Evolutionary conservation across 2,113 vertebrate genomes (phyloP), one percentile per base, ranked within the genome.

Genomic region (Myotis yumanensis): DNA sequence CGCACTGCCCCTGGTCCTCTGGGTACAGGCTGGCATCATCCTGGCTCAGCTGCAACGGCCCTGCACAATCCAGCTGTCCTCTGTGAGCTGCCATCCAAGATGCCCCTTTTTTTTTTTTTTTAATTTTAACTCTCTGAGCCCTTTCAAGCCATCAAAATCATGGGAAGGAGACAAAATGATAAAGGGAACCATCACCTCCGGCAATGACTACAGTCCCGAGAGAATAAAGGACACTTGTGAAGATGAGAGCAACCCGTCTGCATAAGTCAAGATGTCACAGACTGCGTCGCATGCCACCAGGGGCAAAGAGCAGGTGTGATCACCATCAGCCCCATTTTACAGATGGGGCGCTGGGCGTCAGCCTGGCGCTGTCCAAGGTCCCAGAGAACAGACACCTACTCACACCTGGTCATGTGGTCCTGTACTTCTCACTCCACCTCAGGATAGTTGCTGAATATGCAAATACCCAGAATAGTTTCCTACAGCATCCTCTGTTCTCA

Each of bases 401-500:
- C 17, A 79, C 59, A 43, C 48, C 52, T 37, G 35, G 18, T 69
- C 35, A 43, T 12, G 73, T 22, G 76, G 82, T 8, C 52, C 6
- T 30, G 52, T 11, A 30, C n/a, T n/a, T 35, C n/a, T 40, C 51
- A 64, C 15, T 91, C 46, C 9, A 62, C 52, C 82, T 66, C 57
- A 22, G 5, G n/a, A 30, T 3, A 96, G n/a, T 43, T 90, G 57
- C n/a, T 64, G 79, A 90, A 51, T 66, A 95, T 11, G n/a, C 25
- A 94, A 83, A 52, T 48, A 72, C 4, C 43, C 17, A 90, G 25
- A 92, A 71, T 5, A 12, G 37, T 62, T 86, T 86, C 66, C 54
- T 43, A 93, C 17, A 90, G 17, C n/a, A 59, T 81, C 64, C 23
- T 90, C 46, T 89, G 91, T 94, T 94, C 52, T 64, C 52, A 48